Evolutionary conservation across 92 coral and sea anemone species (phyloP), one percentile per base, ranked within the genome.

Genomic region (Micromussa lordhowensis): DNA sequence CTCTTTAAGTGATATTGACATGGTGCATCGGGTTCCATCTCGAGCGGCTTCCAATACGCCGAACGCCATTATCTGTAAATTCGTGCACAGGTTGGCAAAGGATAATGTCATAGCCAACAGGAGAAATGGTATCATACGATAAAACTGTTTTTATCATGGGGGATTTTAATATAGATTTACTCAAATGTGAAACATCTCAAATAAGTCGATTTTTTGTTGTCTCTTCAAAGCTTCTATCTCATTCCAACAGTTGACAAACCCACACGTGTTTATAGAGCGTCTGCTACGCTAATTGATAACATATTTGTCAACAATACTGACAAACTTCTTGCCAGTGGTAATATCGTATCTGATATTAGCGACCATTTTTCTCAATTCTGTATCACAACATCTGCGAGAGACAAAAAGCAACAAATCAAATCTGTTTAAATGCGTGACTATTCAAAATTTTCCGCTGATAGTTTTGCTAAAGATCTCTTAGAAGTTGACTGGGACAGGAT

Each of bases 61-160:
- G 38, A 89, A 89, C 55, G 80, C 88, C 28, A 69, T 77, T 22
- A 76, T 89, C 29, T 84, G 92, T 77, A 84, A 82, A 89, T 89
- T 89, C 53, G 84, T 77, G 28, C 88, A 80, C 14, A 78, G 92
- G 69, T 76, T 89, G 57, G 92, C 92, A 28, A 86, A 86, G 77
- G 85, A 86, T 31, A 86, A 86, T 53, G 76, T 86, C 54, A 86
- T 75, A 36, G 40, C 79, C 10, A 38, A 31, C 79, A 49, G 68
- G 64, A 49, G 54, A 49, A 49, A 49, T 49, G 54, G 54, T 49
- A 49, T 49, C 5, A 49, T 4, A 49, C 54, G 4, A 49, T 49
- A 12, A 49, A 49, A 4, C 12, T 49, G 12, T 12, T 49, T n/a
- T n/a, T n/a, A n/a, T n/a, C n/a, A n/a, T n/a, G n/a, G n/a, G n/a